Evolutionary conservation across 2,113 vertebrate species (phyloP).

Genomic region (Cinclus mexicanus): DNA sequence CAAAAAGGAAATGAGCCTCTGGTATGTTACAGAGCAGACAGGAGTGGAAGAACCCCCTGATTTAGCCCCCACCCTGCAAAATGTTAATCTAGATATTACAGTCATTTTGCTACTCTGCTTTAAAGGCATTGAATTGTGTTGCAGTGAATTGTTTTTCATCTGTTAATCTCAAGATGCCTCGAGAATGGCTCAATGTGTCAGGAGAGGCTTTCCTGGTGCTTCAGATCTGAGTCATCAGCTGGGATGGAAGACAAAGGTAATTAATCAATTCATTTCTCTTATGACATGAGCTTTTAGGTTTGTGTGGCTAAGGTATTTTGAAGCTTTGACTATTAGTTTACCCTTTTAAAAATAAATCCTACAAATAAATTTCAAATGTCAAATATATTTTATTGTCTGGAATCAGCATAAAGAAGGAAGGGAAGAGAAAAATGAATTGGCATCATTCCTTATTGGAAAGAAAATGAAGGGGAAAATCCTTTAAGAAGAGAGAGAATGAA

Average conservation of each 20-base stretch:
- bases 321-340: constrained; percentile 13
- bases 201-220: not conserved
- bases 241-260: not conserved
- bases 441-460: not conserved
- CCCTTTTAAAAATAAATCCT: not conserved
- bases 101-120: not conserved
- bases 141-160: not conserved
- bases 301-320: not conserved
- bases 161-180: not conserved
- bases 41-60: not conserved
- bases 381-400: not conserved
- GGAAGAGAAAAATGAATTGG: not conserved
- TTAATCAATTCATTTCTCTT: not conserved
- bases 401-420: not conserved
- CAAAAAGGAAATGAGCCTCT: not conserved
- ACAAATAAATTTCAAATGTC: not conserved
- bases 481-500: not conserved
- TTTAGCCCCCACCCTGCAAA: not conserved
- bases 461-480: not conserved
- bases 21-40: not conserved
- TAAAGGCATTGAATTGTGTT: not conserved
- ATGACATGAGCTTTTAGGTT: not conserved
- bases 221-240: not conserved
- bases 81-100: not conserved
- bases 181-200: not conserved